Percentiles rank a stretch among this genome's conserved stretches.
These are phyloP conservation scores for Priocnemis perturbator DNA, from an alignment of 2,888 invertebrate genomes.

Conservation along the genomic window DNA sequence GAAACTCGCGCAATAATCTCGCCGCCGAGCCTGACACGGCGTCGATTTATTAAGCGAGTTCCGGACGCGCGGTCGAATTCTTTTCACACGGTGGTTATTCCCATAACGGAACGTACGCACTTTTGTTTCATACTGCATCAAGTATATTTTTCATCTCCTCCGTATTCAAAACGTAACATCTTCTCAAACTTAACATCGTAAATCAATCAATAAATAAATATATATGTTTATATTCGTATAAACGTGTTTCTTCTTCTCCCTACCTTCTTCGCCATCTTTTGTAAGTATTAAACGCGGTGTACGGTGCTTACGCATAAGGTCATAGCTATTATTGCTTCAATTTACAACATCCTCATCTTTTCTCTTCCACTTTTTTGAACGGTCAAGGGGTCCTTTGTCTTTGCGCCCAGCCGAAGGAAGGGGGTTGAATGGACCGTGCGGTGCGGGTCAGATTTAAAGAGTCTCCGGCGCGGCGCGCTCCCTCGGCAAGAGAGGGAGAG, in stretches of 20 bases:
- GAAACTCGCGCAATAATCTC: conserved; percentile 30
- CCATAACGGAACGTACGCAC: conserved; percentile 44
- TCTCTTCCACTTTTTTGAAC: too few species aligned
- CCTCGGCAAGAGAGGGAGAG: too few species aligned
- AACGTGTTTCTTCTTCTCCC: conserved; percentile 48
- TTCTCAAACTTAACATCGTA: conserved; percentile 69
- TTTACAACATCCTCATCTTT: conserved; percentile 49
- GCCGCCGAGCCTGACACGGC: too few species aligned
- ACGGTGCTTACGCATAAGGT: conserved; percentile 42
- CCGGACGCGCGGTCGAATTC: background rate
- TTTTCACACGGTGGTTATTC: background rate
- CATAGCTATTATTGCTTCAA: conserved; percentile 57
- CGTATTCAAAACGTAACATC: conserved; percentile 68
- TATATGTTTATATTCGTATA: conserved; percentile 48
- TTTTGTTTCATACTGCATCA: conserved; percentile 50
- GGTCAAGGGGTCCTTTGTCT: conserved; percentile 1
- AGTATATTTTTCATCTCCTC: conserved; percentile 48
- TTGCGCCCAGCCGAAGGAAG: too few species aligned
- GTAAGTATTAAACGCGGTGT: conserved; percentile 42
- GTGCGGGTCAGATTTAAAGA: conserved; percentile 4
- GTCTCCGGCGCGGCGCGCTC: too few species aligned
- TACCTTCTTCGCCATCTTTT: conserved; percentile 19
- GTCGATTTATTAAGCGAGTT: conserved; percentile 26
- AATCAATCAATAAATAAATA: conserved; percentile 70
- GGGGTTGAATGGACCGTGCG: too few species aligned